Evolutionary conservation across 2,113 vertebrate genomes (phyloP).

Genomic region (Rhizomys pruinosus): DNA sequence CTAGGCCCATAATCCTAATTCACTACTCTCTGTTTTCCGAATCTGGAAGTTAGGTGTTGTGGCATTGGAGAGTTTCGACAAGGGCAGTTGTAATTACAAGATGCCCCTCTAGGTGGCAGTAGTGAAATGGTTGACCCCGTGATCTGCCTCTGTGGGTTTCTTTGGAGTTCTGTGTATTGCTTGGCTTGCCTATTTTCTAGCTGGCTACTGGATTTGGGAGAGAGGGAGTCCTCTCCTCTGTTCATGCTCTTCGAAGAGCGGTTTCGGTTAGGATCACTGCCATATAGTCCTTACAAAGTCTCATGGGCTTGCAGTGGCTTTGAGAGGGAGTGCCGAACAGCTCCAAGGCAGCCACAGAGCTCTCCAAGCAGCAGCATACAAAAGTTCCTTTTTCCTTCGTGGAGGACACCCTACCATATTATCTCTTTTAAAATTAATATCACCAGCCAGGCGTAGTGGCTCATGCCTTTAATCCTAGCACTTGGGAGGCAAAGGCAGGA

Average conservation of each 20-base stretch:
- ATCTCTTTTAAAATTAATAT: background rate
- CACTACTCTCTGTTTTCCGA: background rate
- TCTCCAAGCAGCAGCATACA: background rate
- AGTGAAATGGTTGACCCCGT: background rate
- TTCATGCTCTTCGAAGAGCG: background rate
- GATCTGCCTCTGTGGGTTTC: background rate
- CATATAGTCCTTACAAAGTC: background rate
- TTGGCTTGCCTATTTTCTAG: background rate
- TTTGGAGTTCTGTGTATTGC: background rate
- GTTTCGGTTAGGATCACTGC: background rate
- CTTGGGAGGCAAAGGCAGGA: no score
- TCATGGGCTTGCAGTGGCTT: background rate
- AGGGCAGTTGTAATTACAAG: background rate
- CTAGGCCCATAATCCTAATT: background rate
- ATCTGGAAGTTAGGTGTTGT: background rate
- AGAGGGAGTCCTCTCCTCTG: background rate
- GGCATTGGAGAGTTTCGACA: background rate
- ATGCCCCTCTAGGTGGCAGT: background rate
- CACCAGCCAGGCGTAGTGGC: no score
- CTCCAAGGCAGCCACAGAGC: background rate
- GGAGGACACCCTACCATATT: background rate
- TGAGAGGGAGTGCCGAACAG: background rate
- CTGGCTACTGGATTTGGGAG: background rate
- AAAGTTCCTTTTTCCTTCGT: background rate
- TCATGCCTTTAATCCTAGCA: no score